Evolutionary conservation across 2,113 vertebrate genomes (phyloP), one percentile per base, ranked within the genome.

Genomic region (Brachyhypopomus gauderio): DNA sequence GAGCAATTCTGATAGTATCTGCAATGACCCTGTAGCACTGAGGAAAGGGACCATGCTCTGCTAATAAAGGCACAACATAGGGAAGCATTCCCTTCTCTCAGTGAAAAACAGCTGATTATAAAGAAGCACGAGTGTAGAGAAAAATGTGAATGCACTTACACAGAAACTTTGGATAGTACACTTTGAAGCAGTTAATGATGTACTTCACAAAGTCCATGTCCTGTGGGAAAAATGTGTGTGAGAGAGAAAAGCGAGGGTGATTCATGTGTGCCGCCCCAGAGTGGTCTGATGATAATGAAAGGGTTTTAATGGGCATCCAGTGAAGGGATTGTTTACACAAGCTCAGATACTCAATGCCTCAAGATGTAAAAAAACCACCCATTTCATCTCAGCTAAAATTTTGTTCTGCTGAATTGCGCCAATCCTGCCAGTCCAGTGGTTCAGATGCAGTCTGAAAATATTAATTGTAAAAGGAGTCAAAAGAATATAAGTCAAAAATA

Each of bases 181-280:
- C 90, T 92, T 96, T 98, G 92, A 99, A 99, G 90, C 97, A 99
- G 89, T 88, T 96, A 84, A 99, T 93, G 84, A 99, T 91, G 85
- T 97, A 99, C 73, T 95, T 95, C 84, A 99, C 95, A 92, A 99
- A 97, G 85, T 99, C 97, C 94, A 99, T 95, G 88, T 99, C 98
- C 98, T 99, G 90, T 90, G 95, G 45, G 23, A 38, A 20, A 55
- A 55, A 64, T 66, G 17, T 19, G 62, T 38, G 60, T 63, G 45
- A 74, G 36, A 79, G 5, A 67, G 64, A 62, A 3, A 19, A 55
- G 41, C 25, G 36, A 25, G 59, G 16, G 22, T 59, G 30, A 60
- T 11, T 60, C 56, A 48, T 19, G 48, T 23, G 81, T 8, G 9
- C 14, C 82, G 62, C 9, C 20, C 74, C 25, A 63, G 23, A 72